Base-by-base conservation (phyloP, 2,888 invertebrate species). In the Caenorhabditis afra region DNA sequence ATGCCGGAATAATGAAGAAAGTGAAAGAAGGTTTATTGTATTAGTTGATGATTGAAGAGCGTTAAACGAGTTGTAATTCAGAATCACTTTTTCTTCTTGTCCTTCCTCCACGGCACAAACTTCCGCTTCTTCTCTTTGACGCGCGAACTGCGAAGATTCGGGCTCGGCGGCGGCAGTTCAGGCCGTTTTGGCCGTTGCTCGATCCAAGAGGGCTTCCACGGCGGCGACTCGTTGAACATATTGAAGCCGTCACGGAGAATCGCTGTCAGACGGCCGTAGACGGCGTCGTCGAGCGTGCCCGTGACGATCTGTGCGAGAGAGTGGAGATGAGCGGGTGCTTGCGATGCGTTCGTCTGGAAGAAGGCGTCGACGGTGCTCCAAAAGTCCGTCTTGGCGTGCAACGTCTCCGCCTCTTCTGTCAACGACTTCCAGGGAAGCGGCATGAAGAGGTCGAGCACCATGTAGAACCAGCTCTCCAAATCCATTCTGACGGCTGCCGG, bases 391-490 rank as follows among this genome's bases (percentile, higher is more conserved):
- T 55, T 55, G 1, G n/a, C 18, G 35, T n/a, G 7, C 3, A 55
- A 37, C 12, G 37, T 37, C 18, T 55, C 55, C 16, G 55, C 5
- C 18, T 55, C 55, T 55, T 55, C 55, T 16, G 55, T 55, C 12
- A 29, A 14, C 16, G 29, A 11, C 10, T 35, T 16, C 55, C 55
- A 55, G 16, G 55, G 55, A 11, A 55, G 55, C 8, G 37, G 4
- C 7, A n/a, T 18, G 55, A 55, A 55, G 53, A 65, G 52, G 23
- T 65, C 53, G 4, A 39, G 39, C 22, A 65, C 16, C 18, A 53
- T 47, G 44, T 53, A 65, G 39, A 53, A 65, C 65, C 65, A 65
- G 18, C 65, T 65, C 44, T 65, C 65, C n/a, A 65, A 0, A 53
- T 65, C 65, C 41, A 22, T 20, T 18, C 11, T 23, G 14, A 29